Conservation (phyloP, 2,113 vertebrate genomes). For the Ploceus nigricollis region DNA sequence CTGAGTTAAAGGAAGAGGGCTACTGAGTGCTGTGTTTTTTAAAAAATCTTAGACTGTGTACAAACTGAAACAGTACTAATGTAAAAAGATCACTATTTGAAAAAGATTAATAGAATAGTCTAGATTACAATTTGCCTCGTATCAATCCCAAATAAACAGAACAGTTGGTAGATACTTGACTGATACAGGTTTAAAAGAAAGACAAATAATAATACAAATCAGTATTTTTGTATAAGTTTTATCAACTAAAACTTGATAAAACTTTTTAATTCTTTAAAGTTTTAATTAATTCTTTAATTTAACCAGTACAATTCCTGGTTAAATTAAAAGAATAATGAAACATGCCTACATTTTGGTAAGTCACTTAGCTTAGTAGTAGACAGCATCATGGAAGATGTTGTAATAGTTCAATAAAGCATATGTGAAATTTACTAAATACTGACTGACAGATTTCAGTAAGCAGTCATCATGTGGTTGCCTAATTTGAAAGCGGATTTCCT, state of each 20-base stretch:
- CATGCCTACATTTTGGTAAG: not conserved
- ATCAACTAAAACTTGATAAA: not conserved
- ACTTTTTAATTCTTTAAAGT: too few relatives aligned
- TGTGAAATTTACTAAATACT: not conserved
- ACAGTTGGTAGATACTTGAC: not conserved
- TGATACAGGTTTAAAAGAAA: not conserved
- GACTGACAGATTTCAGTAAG: not conserved
- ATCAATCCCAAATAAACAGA: not conserved
- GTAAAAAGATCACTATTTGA: not conserved
- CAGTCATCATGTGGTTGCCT: not conserved
- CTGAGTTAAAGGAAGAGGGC: not conserved
- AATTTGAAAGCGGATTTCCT: not conserved
- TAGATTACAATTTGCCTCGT: not conserved
- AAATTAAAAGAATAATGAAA: not conserved
- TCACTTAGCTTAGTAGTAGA: not conserved
- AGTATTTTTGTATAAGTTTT: not conserved
- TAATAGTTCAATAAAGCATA: not conserved
- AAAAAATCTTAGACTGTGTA: not conserved
- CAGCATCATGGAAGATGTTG: not conserved
- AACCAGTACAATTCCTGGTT: not conserved
- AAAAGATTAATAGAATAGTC: not conserved
- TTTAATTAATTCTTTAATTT: too few relatives aligned
- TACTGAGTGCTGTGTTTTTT: not conserved
- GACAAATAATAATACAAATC: not conserved
- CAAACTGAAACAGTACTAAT: not conserved